phyloP scores from a whole-genome alignment of 1,140 invertebrate species.

The Drosophila pseudoananassae region DNA sequence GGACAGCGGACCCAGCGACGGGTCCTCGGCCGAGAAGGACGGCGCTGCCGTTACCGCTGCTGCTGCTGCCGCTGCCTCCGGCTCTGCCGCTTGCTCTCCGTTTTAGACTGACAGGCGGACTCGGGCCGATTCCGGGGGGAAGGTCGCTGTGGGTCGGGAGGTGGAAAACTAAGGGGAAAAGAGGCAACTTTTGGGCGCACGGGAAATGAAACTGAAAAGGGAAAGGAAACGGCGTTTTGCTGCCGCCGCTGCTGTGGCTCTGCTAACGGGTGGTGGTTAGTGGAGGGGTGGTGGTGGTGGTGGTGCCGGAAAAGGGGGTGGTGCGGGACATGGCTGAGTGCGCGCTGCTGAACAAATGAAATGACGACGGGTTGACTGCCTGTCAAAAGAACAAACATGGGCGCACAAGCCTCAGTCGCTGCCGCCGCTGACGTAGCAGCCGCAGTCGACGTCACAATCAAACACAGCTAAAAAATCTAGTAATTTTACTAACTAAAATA shows the following conservation, averaged over 20 bases:
- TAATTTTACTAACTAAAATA: neutral
- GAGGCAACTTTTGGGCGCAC: constrained; percentile 57
- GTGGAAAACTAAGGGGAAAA: constrained; percentile 34
- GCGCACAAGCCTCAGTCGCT: constrained; percentile 66
- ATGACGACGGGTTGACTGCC: constrained; percentile 84
- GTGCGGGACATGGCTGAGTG: constrained; percentile 75
- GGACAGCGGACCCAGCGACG: constrained; percentile 73
- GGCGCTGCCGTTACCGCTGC: constrained; percentile 8
- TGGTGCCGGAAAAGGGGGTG: constrained; percentile 36
- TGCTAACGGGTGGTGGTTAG: constrained; percentile 37
- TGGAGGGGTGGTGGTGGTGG: constrained; percentile 25
- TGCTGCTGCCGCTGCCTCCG: neutral
- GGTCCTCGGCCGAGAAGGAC: constrained; percentile 32
- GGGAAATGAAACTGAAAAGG: constrained; percentile 83
- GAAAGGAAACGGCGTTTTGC: constrained; percentile 82
- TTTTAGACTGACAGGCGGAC: constrained; percentile 77
- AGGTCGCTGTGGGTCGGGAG: constrained; percentile 15
- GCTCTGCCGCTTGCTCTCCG: constrained; percentile 26
- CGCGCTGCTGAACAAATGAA: constrained; percentile 83
- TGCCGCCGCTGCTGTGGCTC: constrained; percentile 33
- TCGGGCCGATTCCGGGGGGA: constrained; percentile 8
- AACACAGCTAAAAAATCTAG: constrained; percentile 4
- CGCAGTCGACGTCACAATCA: constrained; percentile 17
- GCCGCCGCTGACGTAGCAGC: constrained; percentile 16
- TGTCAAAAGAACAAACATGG: constrained; percentile 84